phyloP scores from a whole-genome alignment of 1,140 invertebrate genomes.

The Drosophila baimaii region DNA sequence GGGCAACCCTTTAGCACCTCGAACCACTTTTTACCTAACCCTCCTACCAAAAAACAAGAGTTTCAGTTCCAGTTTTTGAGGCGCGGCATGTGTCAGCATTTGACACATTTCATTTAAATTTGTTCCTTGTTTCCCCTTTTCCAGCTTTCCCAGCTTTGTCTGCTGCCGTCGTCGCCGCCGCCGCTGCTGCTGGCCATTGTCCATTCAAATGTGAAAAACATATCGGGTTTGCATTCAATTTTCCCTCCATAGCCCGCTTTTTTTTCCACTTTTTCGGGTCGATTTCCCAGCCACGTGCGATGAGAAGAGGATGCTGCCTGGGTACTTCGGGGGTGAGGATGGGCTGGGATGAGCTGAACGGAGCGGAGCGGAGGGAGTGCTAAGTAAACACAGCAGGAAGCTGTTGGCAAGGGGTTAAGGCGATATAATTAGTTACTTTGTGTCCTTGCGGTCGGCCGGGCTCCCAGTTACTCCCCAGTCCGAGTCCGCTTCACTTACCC shows the following conservation, averaged over 20 bases:
- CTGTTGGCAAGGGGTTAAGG: constrained; percentile 66
- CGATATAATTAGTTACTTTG: constrained; percentile 82
- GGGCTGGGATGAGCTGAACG: neutral
- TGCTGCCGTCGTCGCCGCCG: neutral
- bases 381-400: constrained; percentile 64
- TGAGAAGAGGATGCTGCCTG: neutral
- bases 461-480: constrained; percentile 3
- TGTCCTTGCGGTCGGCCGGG: constrained; percentile 62
- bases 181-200: constrained; percentile 44
- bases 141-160: constrained; percentile 8
- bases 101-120: constrained; percentile 76
- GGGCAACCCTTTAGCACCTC: constrained; percentile 10
- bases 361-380: constrained; percentile 18
- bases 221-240: constrained; percentile 67
- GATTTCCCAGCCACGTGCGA: constrained; percentile 62
- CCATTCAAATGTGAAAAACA: constrained; percentile 66
- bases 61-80: constrained; percentile 20
- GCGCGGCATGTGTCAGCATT: constrained; percentile 59
- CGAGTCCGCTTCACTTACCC: neutral
- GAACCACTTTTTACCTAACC: constrained; percentile 12
- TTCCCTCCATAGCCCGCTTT: constrained; percentile 21
- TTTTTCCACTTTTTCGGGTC: constrained; percentile 27
- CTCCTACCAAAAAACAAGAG: constrained; percentile 3
- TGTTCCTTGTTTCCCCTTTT: constrained; percentile 10
- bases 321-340: constrained; percentile 2